Base-by-base conservation (phyloP, 2,888 invertebrate species). In the Eugnorisma glareosa region DNA sequence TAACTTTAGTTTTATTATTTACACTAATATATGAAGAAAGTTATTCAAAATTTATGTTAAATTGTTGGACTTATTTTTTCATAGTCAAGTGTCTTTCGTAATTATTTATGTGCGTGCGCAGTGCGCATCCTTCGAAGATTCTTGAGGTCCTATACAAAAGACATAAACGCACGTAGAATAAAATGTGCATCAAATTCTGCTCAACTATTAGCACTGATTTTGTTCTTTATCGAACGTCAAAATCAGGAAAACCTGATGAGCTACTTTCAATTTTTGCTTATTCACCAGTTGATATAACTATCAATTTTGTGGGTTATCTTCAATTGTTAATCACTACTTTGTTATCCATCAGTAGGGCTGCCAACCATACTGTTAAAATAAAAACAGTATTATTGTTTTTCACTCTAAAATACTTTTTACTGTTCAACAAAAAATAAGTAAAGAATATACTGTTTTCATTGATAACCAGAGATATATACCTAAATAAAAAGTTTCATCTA, bases 81-180 rank as follows among this genome's bases (percentile, higher is more conserved):
- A 43, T 35, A 21, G 40, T 31, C 11, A 66, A 45, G n/a, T 45
- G n/a, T n/a, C 7, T 31, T 35, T 2, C 2, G 21, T 21, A 21
- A 43, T 28, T 31, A 59, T 31, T 2, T 31, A 15, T 28, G 28
- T 28, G 7, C 6, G 7, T 24, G 48, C 48, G 48, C 48, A 24
- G 7, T 57, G 57, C 18, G 28, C 57, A 28, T 18, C 18, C 8
- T 18, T 59, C 2, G 15, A 7, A 7, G 28, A 15, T 59, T 59
- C 18, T 59, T 54, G 54, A 54, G 5, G 1, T 15, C 57, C 15
- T 5, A 21, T 61, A 77, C 31, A 77, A 77, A 77, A 77, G 71
- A 80, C 71, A 59, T 80, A n/a, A 77, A 77, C 77, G 69, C 74
- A 11, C n/a, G 3, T 21, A 1, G 0, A 40, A 5, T 2, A 13